Evolutionary conservation across 2,888 invertebrate species (phyloP).

Genomic region (Orthosia incerta): DNA sequence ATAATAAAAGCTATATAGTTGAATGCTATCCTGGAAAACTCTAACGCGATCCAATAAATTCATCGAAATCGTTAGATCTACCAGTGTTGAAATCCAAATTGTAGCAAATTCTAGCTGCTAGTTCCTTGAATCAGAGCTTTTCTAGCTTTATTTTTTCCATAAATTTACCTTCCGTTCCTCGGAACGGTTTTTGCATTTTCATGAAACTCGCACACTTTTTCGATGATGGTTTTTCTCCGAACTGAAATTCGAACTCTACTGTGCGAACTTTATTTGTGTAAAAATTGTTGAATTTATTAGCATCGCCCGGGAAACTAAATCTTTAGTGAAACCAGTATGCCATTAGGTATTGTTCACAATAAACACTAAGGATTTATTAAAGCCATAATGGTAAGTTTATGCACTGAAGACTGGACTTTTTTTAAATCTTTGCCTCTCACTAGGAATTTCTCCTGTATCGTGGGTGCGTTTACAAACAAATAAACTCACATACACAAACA

Average conservation of each 20-base stretch:
- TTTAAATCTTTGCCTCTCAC: too few species aligned
- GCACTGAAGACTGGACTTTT: too few species aligned
- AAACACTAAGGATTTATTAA: not conserved
- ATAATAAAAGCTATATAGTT: not conserved
- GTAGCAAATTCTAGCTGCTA: slow-evolving; percentile 17
- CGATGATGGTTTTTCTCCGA: slow-evolving; percentile 30
- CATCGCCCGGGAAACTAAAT: slow-evolving; percentile 2
- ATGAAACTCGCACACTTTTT: slow-evolving; percentile 40
- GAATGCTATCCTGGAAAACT: not conserved
- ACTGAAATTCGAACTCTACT: slow-evolving; percentile 28
- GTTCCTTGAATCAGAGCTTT: slow-evolving; percentile 26
- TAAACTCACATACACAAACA: too few species aligned
- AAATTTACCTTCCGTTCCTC: slow-evolving; percentile 41
- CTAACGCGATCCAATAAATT: not conserved
- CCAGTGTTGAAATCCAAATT: slow-evolving; percentile 14
- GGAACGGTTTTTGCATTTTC: slow-evolving; percentile 48
- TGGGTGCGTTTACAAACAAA: too few species aligned
- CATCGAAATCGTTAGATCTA: not conserved
- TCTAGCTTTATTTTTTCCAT: slow-evolving; percentile 33
- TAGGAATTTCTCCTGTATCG: too few species aligned
- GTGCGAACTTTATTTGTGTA: slow-evolving; percentile 1
- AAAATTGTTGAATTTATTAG: slow-evolving; percentile 19
- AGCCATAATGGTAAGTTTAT: too few species aligned
- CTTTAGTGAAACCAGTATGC: not conserved
- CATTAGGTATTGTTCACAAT: not conserved